Base-by-base conservation (phyloP, 1,140 invertebrate species). In the Venturia canescens region DNA sequence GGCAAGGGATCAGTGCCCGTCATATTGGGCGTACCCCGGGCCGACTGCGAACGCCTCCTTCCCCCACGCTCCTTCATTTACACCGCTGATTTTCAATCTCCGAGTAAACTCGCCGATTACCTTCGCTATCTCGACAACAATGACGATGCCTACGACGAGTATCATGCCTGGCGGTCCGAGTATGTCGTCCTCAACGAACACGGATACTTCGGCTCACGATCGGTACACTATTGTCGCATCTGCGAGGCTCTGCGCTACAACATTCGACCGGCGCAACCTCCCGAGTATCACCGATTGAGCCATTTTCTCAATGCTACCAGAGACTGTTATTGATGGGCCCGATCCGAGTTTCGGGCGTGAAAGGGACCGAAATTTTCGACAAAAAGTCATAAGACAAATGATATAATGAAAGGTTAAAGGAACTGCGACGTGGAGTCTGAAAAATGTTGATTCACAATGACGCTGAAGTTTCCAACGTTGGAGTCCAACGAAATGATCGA, bases 211-310 rank as follows among this genome's bases (percentile, higher is more conserved):
- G 92, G 93, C 1, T 93, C 93, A 1, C 84, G 88, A 1, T 96
- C 95, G 0, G 92, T 92, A 80, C 97, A 97, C 89, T 97, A 96
- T 88, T 98, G 97, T 86, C 92, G 96, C 71, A 88, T 97, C 31
- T 98, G 97, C 87, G 95, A 96, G 84, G 94, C 96, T 69, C 90
- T 96, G 27, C 94, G 96, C 88, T 95, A 94, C 84, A 94, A 94
- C 83, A n/a, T 13, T 66, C 57, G 29, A 16, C 75, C 85, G 9
- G 5, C 91, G 21, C 44, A 21, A 77, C 74, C 2, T 72, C 15
- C 79, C 21, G 94, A 94, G 86, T 93, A 18, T 95, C 95, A 89
- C 0, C 79, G 92, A 81, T 80, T 94, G 3, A 87, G 90, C 18
- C 71, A 84, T 0, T 93, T 92, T 84, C 94, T 93, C 92, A 92